A percentile compares a stretch with the other conserved stretches of the same genome.
Evolutionary conservation across 2,888 invertebrate genomes (phyloP).

Genomic region (Erpobdella octoculata): DNA sequence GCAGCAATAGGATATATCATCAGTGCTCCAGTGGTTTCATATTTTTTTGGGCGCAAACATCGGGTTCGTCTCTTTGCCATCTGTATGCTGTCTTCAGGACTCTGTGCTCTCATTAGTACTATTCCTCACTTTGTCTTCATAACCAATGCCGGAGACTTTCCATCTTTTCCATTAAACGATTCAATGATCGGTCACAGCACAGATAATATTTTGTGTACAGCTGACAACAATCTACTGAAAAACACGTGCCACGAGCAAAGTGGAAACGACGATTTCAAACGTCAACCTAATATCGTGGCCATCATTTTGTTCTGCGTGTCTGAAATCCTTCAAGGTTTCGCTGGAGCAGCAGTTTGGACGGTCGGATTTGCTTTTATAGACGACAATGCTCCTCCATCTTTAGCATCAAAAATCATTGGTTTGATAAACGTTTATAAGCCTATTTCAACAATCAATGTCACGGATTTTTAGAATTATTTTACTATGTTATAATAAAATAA

Average conservation of each 20-base stretch:
- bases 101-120: conserved; percentile 53
- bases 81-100: conserved; percentile 15
- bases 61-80: conserved; percentile 17
- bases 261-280: too few relatives aligned
- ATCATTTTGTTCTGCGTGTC: background rate
- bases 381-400: background rate
- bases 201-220: too few relatives aligned
- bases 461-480: too few relatives aligned
- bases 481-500: background rate
- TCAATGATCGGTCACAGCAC: too few relatives aligned
- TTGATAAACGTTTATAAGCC: too few relatives aligned
- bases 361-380: conserved; percentile 17
- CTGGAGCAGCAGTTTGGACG: conserved; percentile 22
- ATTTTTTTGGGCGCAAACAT: conserved; percentile 14
- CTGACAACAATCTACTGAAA: too few relatives aligned
- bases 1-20: conserved; percentile 13
- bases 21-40: conserved; percentile 17
- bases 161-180: too few relatives aligned
- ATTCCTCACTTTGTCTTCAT: conserved; percentile 61
- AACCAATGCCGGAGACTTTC: background rate
- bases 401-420: conserved; percentile 26
- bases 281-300: conserved; percentile 4
- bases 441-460: background rate
- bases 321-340: conserved; percentile 15
- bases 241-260: too few relatives aligned